These are phyloP conservation scores for Drosophila nebulosa DNA, from an alignment of 1,140 invertebrate species.

Conservation along the genomic window DNA sequence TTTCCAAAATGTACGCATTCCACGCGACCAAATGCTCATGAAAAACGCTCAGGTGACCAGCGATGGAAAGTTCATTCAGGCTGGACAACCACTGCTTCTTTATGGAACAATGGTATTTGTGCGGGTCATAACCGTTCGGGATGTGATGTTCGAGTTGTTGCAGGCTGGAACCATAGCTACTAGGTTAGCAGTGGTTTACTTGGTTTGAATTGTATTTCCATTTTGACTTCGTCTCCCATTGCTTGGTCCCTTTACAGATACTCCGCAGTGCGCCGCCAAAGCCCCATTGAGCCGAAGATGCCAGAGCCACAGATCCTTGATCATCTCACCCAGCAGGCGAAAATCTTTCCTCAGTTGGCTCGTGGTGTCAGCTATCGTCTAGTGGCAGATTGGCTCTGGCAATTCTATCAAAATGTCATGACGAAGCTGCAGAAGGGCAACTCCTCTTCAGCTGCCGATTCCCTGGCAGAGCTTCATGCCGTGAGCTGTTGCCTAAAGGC, in stretches of 20 bases:
- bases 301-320: slow-evolving; percentile 94
- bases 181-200: slow-evolving; percentile 36
- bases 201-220: not conserved
- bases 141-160: slow-evolving; percentile 86
- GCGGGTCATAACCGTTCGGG: slow-evolving; percentile 89
- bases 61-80: slow-evolving; percentile 94
- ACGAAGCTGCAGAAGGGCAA: slow-evolving; percentile 85
- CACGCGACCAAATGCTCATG: slow-evolving; percentile 94
- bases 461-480: slow-evolving; percentile 93
- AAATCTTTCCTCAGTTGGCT: slow-evolving; percentile 91
- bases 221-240: not conserved
- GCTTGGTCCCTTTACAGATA: slow-evolving; percentile 87
- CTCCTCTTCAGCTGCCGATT: not conserved
- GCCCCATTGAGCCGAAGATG: slow-evolving; percentile 87
- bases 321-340: slow-evolving; percentile 95
- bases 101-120: slow-evolving; percentile 98
- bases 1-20: slow-evolving; percentile 92
- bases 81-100: slow-evolving; percentile 90
- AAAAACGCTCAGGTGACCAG: slow-evolving; percentile 92
- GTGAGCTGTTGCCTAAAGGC: slow-evolving; percentile 95
- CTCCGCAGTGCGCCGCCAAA: slow-evolving; percentile 92
- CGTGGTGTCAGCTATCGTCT: slow-evolving; percentile 89
- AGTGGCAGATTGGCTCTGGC: slow-evolving; percentile 88
- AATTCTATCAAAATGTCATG: slow-evolving; percentile 90
- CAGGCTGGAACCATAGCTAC: slow-evolving; percentile 92